Base-by-base conservation (phyloP, 2,113 vertebrate species). In the Panthera uncia region DNA sequence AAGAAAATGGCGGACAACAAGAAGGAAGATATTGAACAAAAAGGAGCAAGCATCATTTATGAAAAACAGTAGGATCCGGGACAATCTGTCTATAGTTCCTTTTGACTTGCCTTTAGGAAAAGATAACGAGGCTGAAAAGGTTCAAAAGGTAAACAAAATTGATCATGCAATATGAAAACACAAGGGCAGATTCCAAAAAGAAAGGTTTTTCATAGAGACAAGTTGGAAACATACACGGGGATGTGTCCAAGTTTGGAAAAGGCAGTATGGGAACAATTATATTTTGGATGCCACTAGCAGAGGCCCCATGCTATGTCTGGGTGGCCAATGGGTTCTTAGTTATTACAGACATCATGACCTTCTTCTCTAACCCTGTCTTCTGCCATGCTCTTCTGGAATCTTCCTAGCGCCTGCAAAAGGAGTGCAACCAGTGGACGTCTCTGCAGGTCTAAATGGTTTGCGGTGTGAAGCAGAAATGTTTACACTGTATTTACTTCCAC, bases 41-140 rank as follows among this genome's bases (percentile, higher is more conserved):
- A 61, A 95, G 78, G 38, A 69, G 41, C 93, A 74, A 91, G 84
- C 25, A 84, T 36, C 79, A 16, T 7, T 45, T 71, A 76, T 21
- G 7, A 41, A 65, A 89, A 97, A 23, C 36, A 85, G 7, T 25
- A 41, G 57, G 18, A 27, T 65, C 38, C 33, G 55, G 65, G 76
- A 5, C 13, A 3, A 14, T 63, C 38, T 61, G 16, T 2, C 4
- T 61, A 55, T 33, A 23, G 13, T 48, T 88, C 36, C 79, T 80
- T 78, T 78, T 65, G 27, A 90, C 29, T 94, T 33, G 50, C 45
- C 57, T 95, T 45, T 65, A 66, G 76, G 94, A 74, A 76, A 95
- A 88, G 23, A 84, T 12, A 74, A 89, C 4, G 19, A 66, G 69
- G 66, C 73, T 83, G 23, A 93, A 78, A 84, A 87, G 38, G 25